phyloP scores from a whole-genome alignment of 2,888 invertebrate genomes.

The Quadroppia sp. region DNA sequence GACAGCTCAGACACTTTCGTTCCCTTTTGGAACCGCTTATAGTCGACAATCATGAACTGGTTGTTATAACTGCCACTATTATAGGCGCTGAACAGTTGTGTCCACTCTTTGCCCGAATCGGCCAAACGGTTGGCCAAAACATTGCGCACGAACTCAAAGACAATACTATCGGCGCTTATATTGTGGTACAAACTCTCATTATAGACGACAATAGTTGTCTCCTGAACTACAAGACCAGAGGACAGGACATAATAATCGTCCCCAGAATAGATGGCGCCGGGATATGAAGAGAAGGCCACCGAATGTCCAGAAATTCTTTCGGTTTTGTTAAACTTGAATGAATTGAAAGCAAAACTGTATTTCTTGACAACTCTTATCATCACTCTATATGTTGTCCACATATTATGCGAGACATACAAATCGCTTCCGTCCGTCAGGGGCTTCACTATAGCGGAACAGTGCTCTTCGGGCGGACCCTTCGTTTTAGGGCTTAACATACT shows the following conservation, averaged over 20 bases:
- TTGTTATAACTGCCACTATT: slow-evolving; percentile 54
- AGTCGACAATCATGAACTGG: slow-evolving; percentile 53
- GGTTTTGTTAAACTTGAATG: background rate
- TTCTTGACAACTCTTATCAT: slow-evolving; percentile 80
- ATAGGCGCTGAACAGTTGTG: slow-evolving; percentile 48
- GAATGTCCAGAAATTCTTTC: slow-evolving; percentile 48
- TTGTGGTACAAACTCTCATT: background rate
- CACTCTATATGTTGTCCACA: slow-evolving; percentile 70
- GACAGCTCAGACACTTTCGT: slow-evolving; percentile 56
- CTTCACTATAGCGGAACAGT: slow-evolving; percentile 65
- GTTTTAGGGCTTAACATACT: background rate
- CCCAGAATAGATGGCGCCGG: slow-evolving; percentile 51
- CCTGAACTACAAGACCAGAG: slow-evolving; percentile 46
- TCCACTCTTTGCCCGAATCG: slow-evolving; percentile 51
- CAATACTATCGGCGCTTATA: slow-evolving; percentile 42
- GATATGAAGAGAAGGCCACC: slow-evolving; percentile 51
- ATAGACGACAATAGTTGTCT: slow-evolving; percentile 30
- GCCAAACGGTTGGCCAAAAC: slow-evolving; percentile 53
- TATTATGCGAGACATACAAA: slow-evolving; percentile 72
- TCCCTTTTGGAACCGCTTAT: slow-evolving; percentile 49
- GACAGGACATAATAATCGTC: slow-evolving; percentile 52
- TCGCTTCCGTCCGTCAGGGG: slow-evolving; percentile 59
- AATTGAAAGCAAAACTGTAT: slow-evolving; percentile 64
- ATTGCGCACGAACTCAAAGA: slow-evolving; percentile 53
- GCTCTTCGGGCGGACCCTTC: slow-evolving; percentile 50